Base-by-base conservation (phyloP, 2,888 invertebrate genomes). In the Catotricha subobsoleta region DNA sequence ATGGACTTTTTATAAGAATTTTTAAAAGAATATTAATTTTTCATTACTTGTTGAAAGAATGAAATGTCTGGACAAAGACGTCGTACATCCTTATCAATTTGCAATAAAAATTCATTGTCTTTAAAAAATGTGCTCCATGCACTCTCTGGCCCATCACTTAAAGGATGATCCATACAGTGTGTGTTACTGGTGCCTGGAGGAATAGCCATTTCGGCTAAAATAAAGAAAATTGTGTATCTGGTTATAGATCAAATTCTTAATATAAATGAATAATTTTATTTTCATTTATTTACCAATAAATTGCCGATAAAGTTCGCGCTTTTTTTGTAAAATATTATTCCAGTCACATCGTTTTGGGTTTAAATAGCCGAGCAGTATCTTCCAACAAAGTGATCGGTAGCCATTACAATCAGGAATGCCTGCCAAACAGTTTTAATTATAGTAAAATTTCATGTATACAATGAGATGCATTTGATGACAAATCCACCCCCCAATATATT, bases 1-100 rank as follows among this genome's bases (percentile, higher is more conserved):
- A 10, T 13, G 5, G 10, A 15, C 3, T 33, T 7, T 33, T 33
- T 10, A 31, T 31, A 12, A 16, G 20, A 34, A n/a, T n/a, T n/a
- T n/a, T n/a, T 15, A 18, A 13, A 8, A 6, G 36, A n/a, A n/a
- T 6, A 9, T 15, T 10, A n/a, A 36, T 10, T n/a, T 9, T n/a
- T 6, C n/a, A 36, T 21, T 37, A 43, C 43, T 56, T 76, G 80
- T 65, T 97, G 97, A 62, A 98, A 98, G 66, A 98, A 98, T 41
- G 91, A 92, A 57, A 90, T 88, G 59, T 95, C 95, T 10, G 95
- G 95, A 57, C 91, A 92, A 2, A 95, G 64, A 40, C 95, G 72
- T 48, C 91, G 74, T 37, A 92, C 94, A 64, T 95, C 94, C 60
- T 95, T 97, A 61, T 97, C 95, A 52, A 98, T 97, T 69, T 98